These are phyloP conservation scores for Heliconius hermathena DNA, from an alignment of 1,140 invertebrate genomes.

Conservation along the genomic window DNA sequence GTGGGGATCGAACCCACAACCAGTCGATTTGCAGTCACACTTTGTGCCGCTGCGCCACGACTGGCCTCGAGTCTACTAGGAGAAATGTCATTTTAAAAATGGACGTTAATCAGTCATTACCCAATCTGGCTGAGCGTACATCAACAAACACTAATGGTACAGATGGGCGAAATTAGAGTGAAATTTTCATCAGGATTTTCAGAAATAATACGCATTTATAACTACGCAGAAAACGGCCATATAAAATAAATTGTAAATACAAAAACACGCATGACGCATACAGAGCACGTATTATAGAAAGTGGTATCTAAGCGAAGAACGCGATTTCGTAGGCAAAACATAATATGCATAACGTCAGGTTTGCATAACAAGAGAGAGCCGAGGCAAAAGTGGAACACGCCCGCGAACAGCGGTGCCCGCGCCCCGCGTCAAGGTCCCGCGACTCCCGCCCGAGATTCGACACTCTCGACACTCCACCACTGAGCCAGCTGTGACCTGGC, in stretches of 20 bases:
- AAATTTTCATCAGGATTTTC: background rate
- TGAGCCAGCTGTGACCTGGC: slow-evolving; percentile 32
- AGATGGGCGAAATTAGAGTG: background rate
- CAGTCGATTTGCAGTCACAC: too few relatives aligned
- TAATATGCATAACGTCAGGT: slow-evolving; percentile 77
- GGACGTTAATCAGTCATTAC: background rate
- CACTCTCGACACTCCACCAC: background rate
- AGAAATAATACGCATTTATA: background rate
- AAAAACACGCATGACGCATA: slow-evolving; percentile 44
- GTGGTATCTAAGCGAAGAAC: slow-evolving; percentile 59
- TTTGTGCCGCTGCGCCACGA: too few relatives aligned
- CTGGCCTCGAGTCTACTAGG: too few relatives aligned
- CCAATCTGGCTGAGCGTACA: background rate
- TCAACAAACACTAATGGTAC: background rate
- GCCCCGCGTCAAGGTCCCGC: slow-evolving; percentile 64
- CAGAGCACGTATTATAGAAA: slow-evolving; percentile 57
- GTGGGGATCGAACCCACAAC: too few relatives aligned
- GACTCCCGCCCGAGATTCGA: slow-evolving; percentile 23
- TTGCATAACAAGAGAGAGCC: slow-evolving; percentile 80
- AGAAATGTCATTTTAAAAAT: background rate
- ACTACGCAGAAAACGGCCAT: slow-evolving; percentile 11
- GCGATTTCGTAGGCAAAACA: slow-evolving; percentile 64
- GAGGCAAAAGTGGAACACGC: slow-evolving; percentile 70
- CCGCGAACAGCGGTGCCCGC: slow-evolving; percentile 55
- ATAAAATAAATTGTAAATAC: slow-evolving; percentile 11